phyloP scores from a whole-genome alignment of 1,140 invertebrate genomes.

The Macrosteles quadrilineatus region DNA sequence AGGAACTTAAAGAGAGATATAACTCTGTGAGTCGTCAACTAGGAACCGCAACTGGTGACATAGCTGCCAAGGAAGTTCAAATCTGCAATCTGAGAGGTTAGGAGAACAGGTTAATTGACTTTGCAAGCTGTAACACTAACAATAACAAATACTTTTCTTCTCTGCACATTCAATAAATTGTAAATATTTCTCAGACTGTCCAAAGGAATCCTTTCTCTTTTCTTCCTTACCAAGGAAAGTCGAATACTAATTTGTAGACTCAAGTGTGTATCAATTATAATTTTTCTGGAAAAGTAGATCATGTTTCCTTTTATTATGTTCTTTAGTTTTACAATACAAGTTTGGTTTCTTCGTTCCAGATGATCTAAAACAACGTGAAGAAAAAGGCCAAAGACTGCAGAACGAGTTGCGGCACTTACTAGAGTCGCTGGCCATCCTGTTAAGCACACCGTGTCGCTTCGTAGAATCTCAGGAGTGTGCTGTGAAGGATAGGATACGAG shows the following conservation, averaged over 20 bases:
- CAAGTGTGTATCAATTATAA: too few relatives aligned
- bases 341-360: conserved; percentile 55
- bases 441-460: conserved; percentile 67
- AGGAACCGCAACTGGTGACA: conserved; percentile 64
- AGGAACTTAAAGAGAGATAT: conserved; percentile 66
- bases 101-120: too few relatives aligned
- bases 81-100: conserved; percentile 69
- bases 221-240: too few relatives aligned
- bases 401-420: conserved; percentile 64
- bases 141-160: too few relatives aligned
- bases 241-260: too few relatives aligned
- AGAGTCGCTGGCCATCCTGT: conserved; percentile 65
- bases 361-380: conserved; percentile 67
- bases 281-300: too few relatives aligned
- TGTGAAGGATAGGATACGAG: conserved; percentile 74
- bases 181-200: too few relatives aligned
- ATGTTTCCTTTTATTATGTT: too few relatives aligned
- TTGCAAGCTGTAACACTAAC: too few relatives aligned
- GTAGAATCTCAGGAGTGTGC: conserved; percentile 72
- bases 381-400: conserved; percentile 64
- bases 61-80: conserved; percentile 65
- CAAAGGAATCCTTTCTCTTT: too few relatives aligned
- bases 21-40: conserved; percentile 62
- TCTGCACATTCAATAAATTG: too few relatives aligned
- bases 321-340: too few relatives aligned